Base-by-base conservation (phyloP, 2,797 vertebrate genomes). In the Sternarchorhynchus goeldii region DNA sequence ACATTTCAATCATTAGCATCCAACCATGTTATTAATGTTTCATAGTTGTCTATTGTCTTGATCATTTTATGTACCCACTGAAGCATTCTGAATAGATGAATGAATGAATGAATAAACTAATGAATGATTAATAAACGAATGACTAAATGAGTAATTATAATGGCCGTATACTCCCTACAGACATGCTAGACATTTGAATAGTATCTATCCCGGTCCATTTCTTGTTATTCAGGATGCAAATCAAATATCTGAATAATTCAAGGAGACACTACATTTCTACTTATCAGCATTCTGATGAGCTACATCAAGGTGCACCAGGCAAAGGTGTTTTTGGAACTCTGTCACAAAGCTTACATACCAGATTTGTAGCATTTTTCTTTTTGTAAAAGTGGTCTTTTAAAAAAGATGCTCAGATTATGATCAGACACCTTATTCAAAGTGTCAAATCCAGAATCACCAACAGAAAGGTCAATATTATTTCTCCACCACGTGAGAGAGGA, bases 401-500 rank as follows among this genome's bases (percentile, higher is more conserved):
- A 75, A 73, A 73, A 76, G 39, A 73, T 60, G 63, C 20, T 14
- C 45, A 64, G 57, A 76, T 73, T 76, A 82, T 69, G 72, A 74
- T 32, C 58, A 58, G 58, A 36, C 63, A 20, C 59, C 18, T 64
- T 39, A 75, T 75, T 80, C 73, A 39, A 39, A 73, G 60, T 76
- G 81, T 82, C 66, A 21, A 53, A 34, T 69, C 21, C 67, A 65
- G 76, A 72, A 57, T 45, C 73, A 55, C 78, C 55, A 16, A 72
- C 18, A 56, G 67, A 82, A 83, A 85, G 86, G 83, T 86, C 85
- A 86, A 84, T 85, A 86, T 87, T 86, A 85, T 87, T 81, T 83
- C 81, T 84, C 79, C 53, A 75, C 60, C 45, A 39, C 0, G 56
- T 32, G 70, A 83, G 66, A 73, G 63, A 36, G 69, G 57, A 73